A percentile compares a stretch with the other conserved stretches of the same genome.
These are phyloP conservation scores for Agelas oroides DNA, from an alignment of 37 sponge, comb jelly and placozoan species.

Conservation along the genomic window DNA sequence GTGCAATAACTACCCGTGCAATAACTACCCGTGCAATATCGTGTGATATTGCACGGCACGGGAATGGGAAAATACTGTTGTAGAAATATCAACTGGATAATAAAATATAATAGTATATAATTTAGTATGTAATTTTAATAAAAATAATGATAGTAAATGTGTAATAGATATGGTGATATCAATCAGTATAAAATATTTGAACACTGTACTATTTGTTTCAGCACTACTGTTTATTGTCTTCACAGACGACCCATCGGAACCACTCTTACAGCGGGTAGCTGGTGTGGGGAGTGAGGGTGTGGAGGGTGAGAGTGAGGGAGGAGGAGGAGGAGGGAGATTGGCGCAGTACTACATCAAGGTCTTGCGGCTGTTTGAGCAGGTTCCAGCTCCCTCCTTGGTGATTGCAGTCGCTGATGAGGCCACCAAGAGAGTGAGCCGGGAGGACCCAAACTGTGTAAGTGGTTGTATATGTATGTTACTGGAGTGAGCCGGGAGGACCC, in stretches of 20 bases:
- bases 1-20: no score
- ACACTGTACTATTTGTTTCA: no score
- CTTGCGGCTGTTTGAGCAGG: constrained; percentile 68
- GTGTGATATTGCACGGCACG: no score
- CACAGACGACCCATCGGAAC: background rate
- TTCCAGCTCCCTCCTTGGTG: constrained; percentile 22
- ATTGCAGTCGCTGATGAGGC: constrained; percentile 39
- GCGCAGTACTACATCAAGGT: constrained; percentile 55
- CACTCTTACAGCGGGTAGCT: constrained; percentile 3
- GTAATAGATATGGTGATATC: no score
- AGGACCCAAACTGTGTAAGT: constrained; percentile 31
- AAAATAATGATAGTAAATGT: no score
- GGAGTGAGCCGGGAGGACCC: constrained; percentile 5
- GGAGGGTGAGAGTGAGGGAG: background rate
- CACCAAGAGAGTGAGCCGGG: background rate
- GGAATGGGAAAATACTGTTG: no score
- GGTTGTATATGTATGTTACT: background rate
- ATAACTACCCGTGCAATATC: no score
- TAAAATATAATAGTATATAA: no score
- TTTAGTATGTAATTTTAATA: no score
- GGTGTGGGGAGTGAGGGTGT: background rate
- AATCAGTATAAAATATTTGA: no score
- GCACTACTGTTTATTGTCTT: no score
- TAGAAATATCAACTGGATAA: no score
- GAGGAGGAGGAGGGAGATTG: background rate